Conservation (phyloP, 2,797 vertebrate species). For the Serranus cabrilla region DNA sequence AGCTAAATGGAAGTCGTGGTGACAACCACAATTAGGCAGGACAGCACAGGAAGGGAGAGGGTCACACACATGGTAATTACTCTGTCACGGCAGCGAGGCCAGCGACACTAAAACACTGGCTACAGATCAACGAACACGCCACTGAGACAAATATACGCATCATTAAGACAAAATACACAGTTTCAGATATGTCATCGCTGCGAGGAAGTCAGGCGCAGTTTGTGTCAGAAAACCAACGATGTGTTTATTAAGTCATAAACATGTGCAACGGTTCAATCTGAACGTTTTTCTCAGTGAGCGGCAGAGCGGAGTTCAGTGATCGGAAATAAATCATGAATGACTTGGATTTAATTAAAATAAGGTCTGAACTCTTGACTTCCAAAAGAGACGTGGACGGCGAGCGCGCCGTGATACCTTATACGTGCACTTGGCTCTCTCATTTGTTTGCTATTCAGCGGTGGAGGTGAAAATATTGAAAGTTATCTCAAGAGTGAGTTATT, state of each 20-base stretch:
- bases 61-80: conserved; percentile 87
- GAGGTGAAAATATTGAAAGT: conserved; percentile 78
- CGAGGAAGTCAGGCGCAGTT: conserved; percentile 8
- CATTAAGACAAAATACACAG: conserved; percentile 33
- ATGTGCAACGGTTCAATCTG: not conserved
- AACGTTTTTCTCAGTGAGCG: conserved; percentile 7
- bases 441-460: conserved; percentile 66
- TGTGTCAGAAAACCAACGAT: conserved; percentile 8
- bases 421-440: not conserved
- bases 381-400: not conserved
- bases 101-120: conserved; percentile 77
- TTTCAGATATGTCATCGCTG: conserved; percentile 15
- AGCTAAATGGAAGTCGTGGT: conserved; percentile 88
- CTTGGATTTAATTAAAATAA: conserved; percentile 52
- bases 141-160: conserved; percentile 41
- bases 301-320: conserved; percentile 5
- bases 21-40: conserved; percentile 90
- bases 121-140: conserved; percentile 64
- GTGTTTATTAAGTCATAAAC: conserved; percentile 17
- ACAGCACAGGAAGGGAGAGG: conserved; percentile 78
- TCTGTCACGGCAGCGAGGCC: conserved; percentile 79
- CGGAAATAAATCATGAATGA: conserved; percentile 38
- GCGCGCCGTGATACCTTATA: conserved; percentile 24
- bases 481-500: conserved; percentile 84
- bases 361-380: conserved; percentile 50